phyloP scores from a whole-genome alignment of 2,797 vertebrate species.

The Threskiornis aethiopicus region DNA sequence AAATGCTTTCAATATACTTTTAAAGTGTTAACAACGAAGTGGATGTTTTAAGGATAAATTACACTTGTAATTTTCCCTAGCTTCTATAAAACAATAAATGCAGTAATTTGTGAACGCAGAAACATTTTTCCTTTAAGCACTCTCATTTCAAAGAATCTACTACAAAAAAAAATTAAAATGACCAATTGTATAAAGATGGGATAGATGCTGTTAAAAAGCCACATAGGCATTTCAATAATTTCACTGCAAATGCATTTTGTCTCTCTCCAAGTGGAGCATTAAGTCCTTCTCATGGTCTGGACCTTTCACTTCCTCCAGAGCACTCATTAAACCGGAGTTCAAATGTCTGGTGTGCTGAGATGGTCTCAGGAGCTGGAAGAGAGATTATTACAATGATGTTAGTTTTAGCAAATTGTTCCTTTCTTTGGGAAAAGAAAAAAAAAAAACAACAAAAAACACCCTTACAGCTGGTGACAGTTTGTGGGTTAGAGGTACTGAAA shows the following conservation, averaged over 20 bases:
- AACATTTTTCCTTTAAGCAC: background rate
- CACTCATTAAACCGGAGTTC: background rate
- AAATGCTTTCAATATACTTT: background rate
- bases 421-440: background rate
- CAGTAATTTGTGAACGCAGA: background rate
- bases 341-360: background rate
- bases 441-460: background rate
- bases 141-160: background rate
- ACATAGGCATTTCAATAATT: background rate
- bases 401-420: background rate
- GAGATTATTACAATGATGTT: background rate
- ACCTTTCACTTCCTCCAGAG: background rate
- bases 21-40: background rate
- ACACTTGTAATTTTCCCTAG: background rate
- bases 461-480: background rate
- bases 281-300: background rate
- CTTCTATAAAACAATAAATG: background rate
- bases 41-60: background rate
- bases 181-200: background rate
- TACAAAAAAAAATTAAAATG: background rate
- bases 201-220: background rate
- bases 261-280: background rate
- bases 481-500: background rate
- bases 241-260: background rate
- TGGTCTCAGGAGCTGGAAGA: background rate